Evolutionary conservation across 2,888 invertebrate genomes (phyloP), one percentile per base, ranked within the genome.

Genomic region (Hemaris fuciformis): DNA sequence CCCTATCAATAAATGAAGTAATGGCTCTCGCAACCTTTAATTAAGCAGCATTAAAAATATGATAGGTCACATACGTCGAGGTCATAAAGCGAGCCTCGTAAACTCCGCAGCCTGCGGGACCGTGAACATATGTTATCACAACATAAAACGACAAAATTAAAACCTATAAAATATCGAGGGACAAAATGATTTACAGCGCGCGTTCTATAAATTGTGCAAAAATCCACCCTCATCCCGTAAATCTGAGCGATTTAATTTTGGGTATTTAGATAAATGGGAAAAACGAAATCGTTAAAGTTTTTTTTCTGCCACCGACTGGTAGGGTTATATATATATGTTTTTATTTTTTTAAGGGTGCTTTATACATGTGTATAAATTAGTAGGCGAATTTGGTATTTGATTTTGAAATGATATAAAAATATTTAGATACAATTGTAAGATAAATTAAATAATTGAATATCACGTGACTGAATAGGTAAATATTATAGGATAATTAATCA

Each of bases 121-220:
- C 79, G 74, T 73, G 79, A 80, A 48, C 88, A 87, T 85, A 88
- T 88, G 88, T 88, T 88, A 88, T 89, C 88, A 84, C 85, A 80
- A 85, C 85, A 87, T 89, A 89, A 89, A 89, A 86, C 75, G 79
- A 81, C 88, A 72, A 87, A 88, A 88, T 87, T 88, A 87, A 88
- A 87, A 87, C 83, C 78, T 74, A 81, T 81, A 89, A 89, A 88
- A 87, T 88, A 89, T 87, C 84, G 83, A 78, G 73, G 72, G 74
- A 70, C 75, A 73, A 73, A 80, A 79, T 87, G 86, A 87, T 88
- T 87, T 87, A 88, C 82, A 76, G 78, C 77, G 73, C 73, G 75
- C 74, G 69, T 77, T 69, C 69, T 74, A 72, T 81, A 70, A 76
- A 76, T 71, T 67, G 27, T 27, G 27, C 45, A 81, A 79, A 80